Evolutionary conservation across 2,888 invertebrate species (phyloP), one percentile per base, ranked within the genome.

Genomic region (Entomobrya multifasciata): DNA sequence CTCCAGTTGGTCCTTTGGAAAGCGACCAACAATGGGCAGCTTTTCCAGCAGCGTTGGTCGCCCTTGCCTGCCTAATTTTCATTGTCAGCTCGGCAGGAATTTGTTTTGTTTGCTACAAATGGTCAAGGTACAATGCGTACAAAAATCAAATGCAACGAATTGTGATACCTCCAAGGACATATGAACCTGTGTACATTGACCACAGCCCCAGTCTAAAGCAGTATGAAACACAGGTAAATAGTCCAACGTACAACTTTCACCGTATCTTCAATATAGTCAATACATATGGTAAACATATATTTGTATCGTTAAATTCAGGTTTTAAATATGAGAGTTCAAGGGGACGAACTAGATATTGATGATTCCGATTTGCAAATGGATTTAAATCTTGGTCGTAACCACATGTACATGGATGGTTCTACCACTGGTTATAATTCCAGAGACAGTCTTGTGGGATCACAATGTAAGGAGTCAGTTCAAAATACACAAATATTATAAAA

Each of bases 91-190:
- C 96, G 13, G 96, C 96, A 76, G 98, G 97, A 6, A 97, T 98
- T 70, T 95, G 97, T 77, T 98, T 98, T 92, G 97, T 98, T 87
- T 97, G 98, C 92, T 95, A 97, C 78, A 97, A 97, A 0, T 98
- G 98, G 97, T 96, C 97, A 81, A 96, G 97, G 91, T 97, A 97
- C 92, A 97, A 96, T 92, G 95, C 96, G 76, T 97, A 96, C 92
- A 97, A 97, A 91, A 96, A 96, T 91, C 95, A 96, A 91, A 95
- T 96, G 92, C 94, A 95, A 76, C 94, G 96, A 20, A 95, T 96
- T 92, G 94, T 95, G 0, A 94, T 95, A 5, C 95, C 96, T 0
- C 89, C 89, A 17, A 79, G 89, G 49, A 94, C 95, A 30, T 96
- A 96, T 92, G 96, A 96, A 92, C 95, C 95, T 0, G 94, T 94